Evolutionary conservation across 2,113 vertebrate species (phyloP).

Genomic region (Copsychus sechellarum): DNA sequence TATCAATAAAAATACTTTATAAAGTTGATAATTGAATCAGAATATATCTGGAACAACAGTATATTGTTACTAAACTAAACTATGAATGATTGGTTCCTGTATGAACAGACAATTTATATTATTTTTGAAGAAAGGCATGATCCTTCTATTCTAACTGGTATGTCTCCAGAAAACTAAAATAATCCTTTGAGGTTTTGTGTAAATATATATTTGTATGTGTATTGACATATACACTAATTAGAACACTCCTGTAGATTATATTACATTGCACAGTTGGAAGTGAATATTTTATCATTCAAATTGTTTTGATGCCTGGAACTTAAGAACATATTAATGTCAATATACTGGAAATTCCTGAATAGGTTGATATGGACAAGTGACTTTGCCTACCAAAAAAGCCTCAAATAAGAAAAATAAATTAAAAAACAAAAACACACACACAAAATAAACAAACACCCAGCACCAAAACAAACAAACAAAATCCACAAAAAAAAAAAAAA

Average conservation of each 20-base stretch:
- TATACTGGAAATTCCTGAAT: neutral
- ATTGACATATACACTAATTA: neutral
- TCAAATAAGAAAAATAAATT: neutral
- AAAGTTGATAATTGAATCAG: neutral
- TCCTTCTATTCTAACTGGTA: neutral
- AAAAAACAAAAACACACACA: neutral
- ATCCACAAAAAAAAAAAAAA: neutral
- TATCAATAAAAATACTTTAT: neutral
- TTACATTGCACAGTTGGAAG: neutral
- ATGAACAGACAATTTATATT: neutral
- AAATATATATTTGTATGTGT: neutral
- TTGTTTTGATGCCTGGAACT: neutral
- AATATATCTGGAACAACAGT: neutral
- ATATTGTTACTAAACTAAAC: neutral
- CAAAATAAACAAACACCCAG: neutral
- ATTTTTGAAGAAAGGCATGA: neutral
- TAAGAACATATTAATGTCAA: neutral
- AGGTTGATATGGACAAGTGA: rapidly evolving
- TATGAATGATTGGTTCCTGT: neutral
- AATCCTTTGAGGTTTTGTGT: neutral
- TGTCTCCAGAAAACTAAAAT: neutral
- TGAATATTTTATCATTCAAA: neutral
- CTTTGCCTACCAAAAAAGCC: neutral
- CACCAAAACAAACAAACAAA: neutral
- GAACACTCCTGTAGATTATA: neutral